Percentiles rank a stretch among this genome's conserved stretches.
phyloP scores from a whole-genome alignment of 2,888 invertebrate species.

The Trissolcus japonicus region DNA sequence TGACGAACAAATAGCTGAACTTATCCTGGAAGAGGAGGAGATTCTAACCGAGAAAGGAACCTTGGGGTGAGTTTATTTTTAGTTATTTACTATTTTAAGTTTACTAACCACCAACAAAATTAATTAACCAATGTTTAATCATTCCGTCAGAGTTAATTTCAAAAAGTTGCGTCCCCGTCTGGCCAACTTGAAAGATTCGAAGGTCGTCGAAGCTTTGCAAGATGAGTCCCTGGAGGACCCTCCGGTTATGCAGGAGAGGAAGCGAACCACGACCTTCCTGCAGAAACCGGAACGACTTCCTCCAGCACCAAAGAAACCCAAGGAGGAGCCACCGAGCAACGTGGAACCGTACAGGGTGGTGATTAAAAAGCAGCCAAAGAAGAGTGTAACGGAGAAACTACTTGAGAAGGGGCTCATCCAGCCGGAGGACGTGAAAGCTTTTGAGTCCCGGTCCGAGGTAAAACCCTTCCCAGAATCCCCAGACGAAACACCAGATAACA shows the following conservation, averaged over 20 bases:
- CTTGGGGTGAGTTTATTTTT: slow-evolving; percentile 77
- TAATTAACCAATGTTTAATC: background rate
- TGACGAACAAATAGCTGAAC: slow-evolving; percentile 82
- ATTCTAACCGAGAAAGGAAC: slow-evolving; percentile 81
- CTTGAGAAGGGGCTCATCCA: slow-evolving; percentile 68
- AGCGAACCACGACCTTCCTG: slow-evolving; percentile 82
- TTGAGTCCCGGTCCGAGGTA: slow-evolving; percentile 68
- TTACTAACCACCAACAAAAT: too few relatives aligned
- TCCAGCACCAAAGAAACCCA: slow-evolving; percentile 75
- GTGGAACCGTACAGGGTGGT: slow-evolving; percentile 69
- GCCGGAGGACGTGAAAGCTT: slow-evolving; percentile 65
- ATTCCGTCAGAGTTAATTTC: slow-evolving; percentile 80
- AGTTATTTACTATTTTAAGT: too few relatives aligned
- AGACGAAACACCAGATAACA: slow-evolving; percentile 19
- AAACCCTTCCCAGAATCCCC: slow-evolving; percentile 41
- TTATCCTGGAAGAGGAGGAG: slow-evolving; percentile 83
- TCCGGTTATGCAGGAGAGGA: slow-evolving; percentile 66
- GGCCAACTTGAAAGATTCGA: slow-evolving; percentile 82
- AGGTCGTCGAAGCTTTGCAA: slow-evolving; percentile 80
- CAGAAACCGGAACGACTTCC: slow-evolving; percentile 85
- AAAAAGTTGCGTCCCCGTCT: slow-evolving; percentile 82
- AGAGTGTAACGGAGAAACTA: slow-evolving; percentile 69
- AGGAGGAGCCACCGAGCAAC: slow-evolving; percentile 55
- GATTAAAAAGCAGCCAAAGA: slow-evolving; percentile 72
- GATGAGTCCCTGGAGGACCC: slow-evolving; percentile 68